Percentiles rank a stretch among this genome's conserved stretches.
These are phyloP conservation scores for Paracyclopina nana DNA, from an alignment of 1,140 invertebrate species.

Conservation along the genomic window DNA sequence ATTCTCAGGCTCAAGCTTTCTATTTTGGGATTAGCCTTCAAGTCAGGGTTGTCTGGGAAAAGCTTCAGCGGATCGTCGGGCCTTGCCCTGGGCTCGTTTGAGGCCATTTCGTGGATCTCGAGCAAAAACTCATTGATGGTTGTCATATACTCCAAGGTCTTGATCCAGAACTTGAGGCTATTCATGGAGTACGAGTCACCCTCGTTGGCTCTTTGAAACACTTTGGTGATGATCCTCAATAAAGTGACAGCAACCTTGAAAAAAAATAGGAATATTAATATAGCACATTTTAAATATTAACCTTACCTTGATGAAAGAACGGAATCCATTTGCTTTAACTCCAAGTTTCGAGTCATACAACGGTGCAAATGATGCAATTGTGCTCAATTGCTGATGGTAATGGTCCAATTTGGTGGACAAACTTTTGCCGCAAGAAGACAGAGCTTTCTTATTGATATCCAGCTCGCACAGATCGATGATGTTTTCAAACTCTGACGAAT, in stretches of 20 bases:
- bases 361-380: not conserved
- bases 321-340: not conserved
- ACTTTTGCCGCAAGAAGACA: too few species aligned
- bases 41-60: not conserved
- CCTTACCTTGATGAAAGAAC: conserved; percentile 5
- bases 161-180: not conserved
- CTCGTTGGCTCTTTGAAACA: not conserved
- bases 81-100: too few species aligned
- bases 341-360: not conserved
- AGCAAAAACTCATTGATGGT: not conserved
- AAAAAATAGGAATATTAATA: not conserved
- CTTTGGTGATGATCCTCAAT: not conserved
- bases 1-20: not conserved
- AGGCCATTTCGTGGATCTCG: not conserved
- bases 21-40: not conserved
- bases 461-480: too few species aligned
- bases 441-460: too few species aligned
- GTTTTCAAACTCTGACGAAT: too few species aligned
- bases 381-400: not conserved
- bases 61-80: too few species aligned
- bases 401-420: too few species aligned
- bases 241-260: not conserved
- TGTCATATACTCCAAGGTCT: not conserved
- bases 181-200: not conserved
- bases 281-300: too few species aligned